Percentiles rank a stretch among this genome's conserved stretches.
Evolutionary conservation across 2,797 vertebrate species (phyloP).

Genomic region (Gouania willdenowi): DNA sequence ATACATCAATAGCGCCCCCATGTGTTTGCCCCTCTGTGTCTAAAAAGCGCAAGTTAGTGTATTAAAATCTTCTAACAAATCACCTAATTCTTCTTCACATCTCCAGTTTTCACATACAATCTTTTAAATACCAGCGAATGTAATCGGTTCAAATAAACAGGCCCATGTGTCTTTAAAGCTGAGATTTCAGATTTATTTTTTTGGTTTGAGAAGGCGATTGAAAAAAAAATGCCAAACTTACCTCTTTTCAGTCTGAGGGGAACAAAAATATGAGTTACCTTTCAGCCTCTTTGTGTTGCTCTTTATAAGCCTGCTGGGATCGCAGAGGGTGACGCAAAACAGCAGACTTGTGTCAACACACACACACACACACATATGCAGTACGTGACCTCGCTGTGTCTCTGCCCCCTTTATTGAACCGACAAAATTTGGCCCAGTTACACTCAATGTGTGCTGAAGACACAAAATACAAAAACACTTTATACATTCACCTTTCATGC

Average conservation of each 20-base stretch:
- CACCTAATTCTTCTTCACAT: too few relatives aligned
- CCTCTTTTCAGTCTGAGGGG: slow-evolving; percentile 50
- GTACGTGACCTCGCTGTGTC: slow-evolving; percentile 43
- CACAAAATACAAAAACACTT: not conserved
- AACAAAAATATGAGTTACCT: slow-evolving; percentile 28
- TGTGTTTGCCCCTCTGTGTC: slow-evolving; percentile 18
- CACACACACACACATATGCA: too few relatives aligned
- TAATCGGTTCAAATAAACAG: too few relatives aligned
- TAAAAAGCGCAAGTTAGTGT: slow-evolving; percentile 22
- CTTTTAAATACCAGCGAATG: too few relatives aligned
- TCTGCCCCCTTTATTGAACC: slow-evolving; percentile 33
- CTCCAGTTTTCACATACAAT: too few relatives aligned
- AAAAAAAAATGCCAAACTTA: slow-evolving; percentile 39
- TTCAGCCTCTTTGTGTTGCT: slow-evolving; percentile 9
- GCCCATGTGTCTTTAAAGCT: too few relatives aligned
- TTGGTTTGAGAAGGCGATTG: not conserved
- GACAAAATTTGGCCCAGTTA: not conserved
- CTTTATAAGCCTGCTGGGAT: slow-evolving; percentile 59
- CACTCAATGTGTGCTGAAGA: not conserved
- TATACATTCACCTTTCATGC: too few relatives aligned
- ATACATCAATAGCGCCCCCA: not conserved
- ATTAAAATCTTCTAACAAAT: not conserved
- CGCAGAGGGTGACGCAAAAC: slow-evolving; percentile 44
- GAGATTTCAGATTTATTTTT: too few relatives aligned
- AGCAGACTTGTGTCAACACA: slow-evolving; percentile 34